Evolutionary conservation across 2,888 invertebrate genomes (phyloP), one percentile per base, ranked within the genome.

Genomic region (Alviniconcha strummeri): DNA sequence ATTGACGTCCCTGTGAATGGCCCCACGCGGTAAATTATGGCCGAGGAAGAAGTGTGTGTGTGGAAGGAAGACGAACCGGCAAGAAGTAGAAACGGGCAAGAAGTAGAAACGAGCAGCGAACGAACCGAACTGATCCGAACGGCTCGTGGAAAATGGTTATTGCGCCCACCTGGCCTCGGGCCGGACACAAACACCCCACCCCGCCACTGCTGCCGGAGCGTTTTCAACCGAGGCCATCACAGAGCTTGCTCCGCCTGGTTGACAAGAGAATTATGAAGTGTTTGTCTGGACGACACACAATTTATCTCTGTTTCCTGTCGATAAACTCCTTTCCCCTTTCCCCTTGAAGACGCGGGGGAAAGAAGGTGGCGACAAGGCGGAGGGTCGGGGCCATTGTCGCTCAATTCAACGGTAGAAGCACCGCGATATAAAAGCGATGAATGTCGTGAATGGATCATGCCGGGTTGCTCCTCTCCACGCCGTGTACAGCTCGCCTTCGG

Each of bases 101-200:
- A 19, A 78, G 57, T 57, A 7, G 54, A 19, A 56, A 17, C 19
- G 17, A 15, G 55, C 19, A 15, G 69, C 19, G 7, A 80, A 71
- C 52, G 55, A 17, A 36, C 36, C 19, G 57, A 8, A 17, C 57
- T 11, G 19, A 8, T 60, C 17, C 36, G 36, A 36, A 36, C 36
- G 36, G 36, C 36, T 36, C 36, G 36, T 60, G n/a, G 74, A n/a
- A 74, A 36, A 57, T n/a, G 74, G 64, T 72, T n/a, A 75, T 75
- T 75, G 81, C 64, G 54, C 81, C 75, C 81, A 81, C 81, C 81
- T 81, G 81, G 81, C 54, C 60, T 64, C n/a, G 60, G 60, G 15
- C 81, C 17, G 80, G 69, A 69, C 67, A 71, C 17, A 17, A 9
- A 78, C 11, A 9, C 6, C 19, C 75, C 9, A 11, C 60, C 71